Percentiles rank a stretch among this genome's conserved stretches.
phyloP scores from a whole-genome alignment of 2,888 invertebrate genomes.

The Saturnia pavonia region DNA sequence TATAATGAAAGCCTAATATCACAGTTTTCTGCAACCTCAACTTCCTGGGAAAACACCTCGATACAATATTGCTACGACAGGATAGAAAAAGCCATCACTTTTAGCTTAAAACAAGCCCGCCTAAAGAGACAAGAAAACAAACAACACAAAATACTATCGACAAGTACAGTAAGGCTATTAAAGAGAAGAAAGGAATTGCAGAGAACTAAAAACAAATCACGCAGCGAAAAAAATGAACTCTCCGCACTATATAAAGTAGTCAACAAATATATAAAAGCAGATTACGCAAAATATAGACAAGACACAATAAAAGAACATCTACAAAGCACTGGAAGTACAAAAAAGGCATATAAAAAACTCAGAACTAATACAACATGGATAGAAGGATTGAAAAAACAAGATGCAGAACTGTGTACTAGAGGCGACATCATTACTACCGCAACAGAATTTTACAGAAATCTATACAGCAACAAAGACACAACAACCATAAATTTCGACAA shows the following conservation, averaged over 20 bases:
- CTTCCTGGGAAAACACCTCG: conserved; percentile 5
- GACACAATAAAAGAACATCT: no score
- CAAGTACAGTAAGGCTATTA: conserved; percentile 23
- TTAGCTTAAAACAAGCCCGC: background rate
- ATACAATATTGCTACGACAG: conserved; percentile 23
- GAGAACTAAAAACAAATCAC: conserved; percentile 26
- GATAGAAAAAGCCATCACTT: conserved; percentile 20
- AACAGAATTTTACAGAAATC: conserved; percentile 28
- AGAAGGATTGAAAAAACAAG: conserved; percentile 23
- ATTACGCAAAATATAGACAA: no score
- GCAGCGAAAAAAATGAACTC: conserved; percentile 21
- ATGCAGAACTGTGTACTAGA: conserved; percentile 19
- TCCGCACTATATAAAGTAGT: no score
- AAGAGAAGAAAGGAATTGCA: conserved; percentile 27
- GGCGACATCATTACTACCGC: conserved; percentile 29
- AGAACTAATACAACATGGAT: conserved; percentile 23
- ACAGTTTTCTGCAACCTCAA: conserved; percentile 12
- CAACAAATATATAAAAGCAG: no score
- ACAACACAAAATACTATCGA: conserved; percentile 23
- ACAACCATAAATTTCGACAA: background rate
- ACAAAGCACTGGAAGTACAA: no score
- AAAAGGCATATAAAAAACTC: conserved; percentile 7
- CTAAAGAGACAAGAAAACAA: background rate
- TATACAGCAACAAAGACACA: conserved; percentile 19
- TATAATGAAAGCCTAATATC: background rate